Conservation (phyloP, 2,797 vertebrate species). For the Muscicapa comitata region DNA sequence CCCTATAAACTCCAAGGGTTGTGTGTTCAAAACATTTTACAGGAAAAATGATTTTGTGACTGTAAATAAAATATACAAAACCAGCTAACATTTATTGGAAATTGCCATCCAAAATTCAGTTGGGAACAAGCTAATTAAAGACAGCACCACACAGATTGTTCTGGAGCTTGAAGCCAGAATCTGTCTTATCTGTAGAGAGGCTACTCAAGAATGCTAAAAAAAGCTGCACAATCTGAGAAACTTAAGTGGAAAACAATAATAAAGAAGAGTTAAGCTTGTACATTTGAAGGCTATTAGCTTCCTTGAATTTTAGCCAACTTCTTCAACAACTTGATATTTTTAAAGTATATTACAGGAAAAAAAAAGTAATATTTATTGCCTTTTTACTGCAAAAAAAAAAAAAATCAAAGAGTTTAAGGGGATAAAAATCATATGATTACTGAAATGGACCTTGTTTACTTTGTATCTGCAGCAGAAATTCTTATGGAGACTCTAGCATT, state of each 20-base stretch:
- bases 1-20: not conserved
- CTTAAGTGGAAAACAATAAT: not conserved
- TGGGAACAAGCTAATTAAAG: not conserved
- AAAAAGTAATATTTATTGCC: fast-evolving
- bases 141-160: not conserved
- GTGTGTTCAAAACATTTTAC: not conserved
- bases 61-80: not conserved
- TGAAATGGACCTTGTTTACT: not conserved
- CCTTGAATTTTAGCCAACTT: not conserved
- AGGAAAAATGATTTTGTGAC: not conserved
- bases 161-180: not conserved
- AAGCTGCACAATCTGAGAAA: not conserved
- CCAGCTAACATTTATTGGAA: not conserved
- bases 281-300: not conserved
- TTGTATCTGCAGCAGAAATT: constrained; percentile 9
- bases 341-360: not conserved
- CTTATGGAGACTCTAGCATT: not conserved
- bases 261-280: not conserved
- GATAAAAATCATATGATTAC: not conserved
- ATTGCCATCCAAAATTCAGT: not conserved
- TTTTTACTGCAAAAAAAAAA: not conserved
- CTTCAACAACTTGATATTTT: not conserved
- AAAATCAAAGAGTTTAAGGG: not conserved
- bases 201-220: not conserved
- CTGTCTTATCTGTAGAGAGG: not conserved